Percentiles rank a stretch among this genome's conserved stretches.
Conservation (phyloP, 2,888 invertebrate species). For the Scaptomyza reducta region DNA sequence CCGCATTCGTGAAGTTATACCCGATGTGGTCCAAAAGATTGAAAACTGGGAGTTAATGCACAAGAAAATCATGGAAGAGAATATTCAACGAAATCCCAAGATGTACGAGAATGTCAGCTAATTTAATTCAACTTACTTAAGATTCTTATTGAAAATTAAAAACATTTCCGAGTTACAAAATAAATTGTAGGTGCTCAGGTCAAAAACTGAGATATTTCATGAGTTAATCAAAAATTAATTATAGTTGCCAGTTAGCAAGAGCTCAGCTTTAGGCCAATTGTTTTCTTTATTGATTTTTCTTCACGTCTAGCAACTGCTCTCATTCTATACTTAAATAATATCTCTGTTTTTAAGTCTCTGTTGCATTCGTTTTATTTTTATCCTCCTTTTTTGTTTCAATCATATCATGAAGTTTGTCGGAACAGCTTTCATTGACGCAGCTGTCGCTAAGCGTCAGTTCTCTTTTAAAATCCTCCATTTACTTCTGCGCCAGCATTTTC, state of each 20-base stretch:
- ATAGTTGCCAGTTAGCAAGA: no score
- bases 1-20: constrained; percentile 59
- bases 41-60: constrained; percentile 75
- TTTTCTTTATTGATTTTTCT: not conserved
- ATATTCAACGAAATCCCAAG: constrained; percentile 80
- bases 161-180: constrained; percentile 19
- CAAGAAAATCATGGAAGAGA: constrained; percentile 80
- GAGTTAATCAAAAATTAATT: not conserved
- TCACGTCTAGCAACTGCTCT: not conserved
- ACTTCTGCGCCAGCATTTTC: not conserved
- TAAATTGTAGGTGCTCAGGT: constrained; percentile 21
- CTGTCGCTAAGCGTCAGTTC: constrained; percentile 41
- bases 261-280: no score
- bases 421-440: constrained; percentile 58
- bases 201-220: not conserved
- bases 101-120: constrained; percentile 82
- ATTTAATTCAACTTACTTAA: not conserved
- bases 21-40: constrained; percentile 68
- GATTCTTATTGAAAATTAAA: constrained; percentile 4
- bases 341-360: not conserved
- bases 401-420: constrained; percentile 33
- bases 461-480: not conserved
- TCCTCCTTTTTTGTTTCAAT: constrained; percentile 10
- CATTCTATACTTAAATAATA: no score
- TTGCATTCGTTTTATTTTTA: constrained; percentile 8